phyloP scores from a whole-genome alignment of 2,113 vertebrate genomes.

The Dicrurus megarhynchus region DNA sequence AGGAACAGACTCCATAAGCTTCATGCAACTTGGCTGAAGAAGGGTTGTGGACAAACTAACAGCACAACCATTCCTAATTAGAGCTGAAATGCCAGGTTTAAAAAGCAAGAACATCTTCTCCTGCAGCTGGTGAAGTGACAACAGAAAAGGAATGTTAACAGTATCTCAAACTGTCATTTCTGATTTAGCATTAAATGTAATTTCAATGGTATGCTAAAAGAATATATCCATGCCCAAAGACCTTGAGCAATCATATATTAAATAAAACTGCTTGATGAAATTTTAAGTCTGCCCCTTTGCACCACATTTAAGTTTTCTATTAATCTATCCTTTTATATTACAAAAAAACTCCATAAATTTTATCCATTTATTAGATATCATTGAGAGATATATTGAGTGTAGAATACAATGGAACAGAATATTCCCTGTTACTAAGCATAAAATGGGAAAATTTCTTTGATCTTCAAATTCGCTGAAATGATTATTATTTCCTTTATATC shows the following conservation, averaged over 20 bases:
- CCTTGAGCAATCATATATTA: not conserved
- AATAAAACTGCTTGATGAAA: conserved; percentile 3
- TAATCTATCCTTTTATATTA: not conserved
- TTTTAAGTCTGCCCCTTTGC: not conserved
- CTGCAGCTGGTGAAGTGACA: not conserved
- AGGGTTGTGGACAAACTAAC: not conserved
- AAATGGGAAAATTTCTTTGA: not conserved
- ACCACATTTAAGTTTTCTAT: not conserved
- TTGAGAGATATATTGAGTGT: not conserved
- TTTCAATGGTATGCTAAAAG: conserved; percentile 18
- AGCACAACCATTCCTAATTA: not conserved
- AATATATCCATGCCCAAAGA: not conserved
- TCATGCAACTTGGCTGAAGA: not conserved
- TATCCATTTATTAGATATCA: conserved; percentile 10
- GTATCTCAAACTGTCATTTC: not conserved
- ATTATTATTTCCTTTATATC: not conserved
- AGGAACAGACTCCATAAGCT: not conserved
- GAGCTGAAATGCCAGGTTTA: not conserved
- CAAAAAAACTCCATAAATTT: not conserved
- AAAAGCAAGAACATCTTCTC: not conserved
- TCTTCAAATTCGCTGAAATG: not conserved
- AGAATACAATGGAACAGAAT: not conserved
- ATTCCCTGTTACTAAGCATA: not conserved
- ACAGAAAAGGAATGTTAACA: conserved; percentile 19
- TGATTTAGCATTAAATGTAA: conserved; percentile 22